A percentile compares a stretch with the other conserved stretches of the same genome.
These are phyloP conservation scores for Ditylenchus dipsaci DNA, from an alignment of 1,140 invertebrate genomes.

Conservation along the genomic window DNA sequence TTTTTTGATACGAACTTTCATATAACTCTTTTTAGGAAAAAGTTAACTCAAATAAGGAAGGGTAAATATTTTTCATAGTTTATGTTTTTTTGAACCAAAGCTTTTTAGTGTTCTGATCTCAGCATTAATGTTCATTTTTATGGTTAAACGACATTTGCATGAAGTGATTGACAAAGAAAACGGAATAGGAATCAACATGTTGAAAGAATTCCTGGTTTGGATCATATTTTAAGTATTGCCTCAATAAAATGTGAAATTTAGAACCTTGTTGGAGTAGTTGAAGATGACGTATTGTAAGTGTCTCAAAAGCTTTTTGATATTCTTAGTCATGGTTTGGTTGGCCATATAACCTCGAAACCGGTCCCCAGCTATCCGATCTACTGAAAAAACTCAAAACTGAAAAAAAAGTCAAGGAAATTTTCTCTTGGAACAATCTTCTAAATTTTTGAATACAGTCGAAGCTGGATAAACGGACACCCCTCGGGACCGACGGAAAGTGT, in stretches of 20 bases:
- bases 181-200: background rate
- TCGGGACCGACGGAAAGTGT: too few relatives aligned
- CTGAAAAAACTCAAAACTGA: too few relatives aligned
- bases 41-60: background rate
- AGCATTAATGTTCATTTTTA: conserved; percentile 7
- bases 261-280: background rate
- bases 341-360: too few relatives aligned
- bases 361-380: too few relatives aligned
- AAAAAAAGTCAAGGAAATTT: too few relatives aligned
- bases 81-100: background rate
- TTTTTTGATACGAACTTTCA: too few relatives aligned
- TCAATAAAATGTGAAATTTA: background rate
- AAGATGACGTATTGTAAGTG: background rate
- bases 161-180: conserved; percentile 1
- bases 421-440: too few relatives aligned
- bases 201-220: background rate
- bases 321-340: background rate
- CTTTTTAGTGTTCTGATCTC: background rate
- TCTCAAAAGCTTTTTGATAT: background rate
- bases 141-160: conserved; percentile 4
- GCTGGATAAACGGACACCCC: too few relatives aligned
- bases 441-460: too few relatives aligned
- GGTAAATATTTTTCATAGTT: background rate
- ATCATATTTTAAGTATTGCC: background rate
- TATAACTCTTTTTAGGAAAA: conserved; percentile 8